Evolutionary conservation across 2,113 vertebrate species (phyloP), one percentile per base, ranked within the genome.

Genomic region (Crotalus tigris): DNA sequence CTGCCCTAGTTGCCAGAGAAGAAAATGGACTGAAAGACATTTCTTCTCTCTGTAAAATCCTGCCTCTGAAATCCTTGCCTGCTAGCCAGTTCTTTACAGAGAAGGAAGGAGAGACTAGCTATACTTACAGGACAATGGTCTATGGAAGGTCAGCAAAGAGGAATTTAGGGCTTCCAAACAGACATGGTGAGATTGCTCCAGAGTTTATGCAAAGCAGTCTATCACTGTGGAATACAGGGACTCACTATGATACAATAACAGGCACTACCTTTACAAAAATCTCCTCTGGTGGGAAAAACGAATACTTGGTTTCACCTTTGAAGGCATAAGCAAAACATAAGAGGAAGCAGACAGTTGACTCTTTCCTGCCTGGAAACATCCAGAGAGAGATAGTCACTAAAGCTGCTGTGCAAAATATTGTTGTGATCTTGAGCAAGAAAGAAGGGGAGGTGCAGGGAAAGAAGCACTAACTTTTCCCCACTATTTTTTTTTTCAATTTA

Each of bases 141-240:
- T 33, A 46, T 49, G 17, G 81, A 55, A 90, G 49, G 17, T 8
- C 7, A 33, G 49, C 17, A 0, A 53, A 54, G 7, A 88, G 51
- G 51, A 88, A n/a, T 53, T 29, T 53, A n/a, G 15, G 24, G 86
- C 51, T 23, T 54, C 39, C 19, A 33, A 54, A 17, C 1, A 19
- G 57, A 58, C 39, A 0, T 49, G 39, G 39, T 44, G 33, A 39
- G 51, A 33, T 23, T 23, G 29, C 8, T 24, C 11, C 15, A 54
- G 61, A 89, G 33, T 92, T 92, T 89, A n/a, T 55, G 26, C 61
- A 92, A 92, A 92, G 91, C 33, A 26, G 44, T 89, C 61, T 21
- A 55, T 21, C 33, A 89, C 59, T 21, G 91, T 92, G 91, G 23
- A 3, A 12, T 89, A 92, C 91, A 75, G 91, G 91, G 87, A 44